Conservation (phyloP, 2,797 vertebrate genomes). For the Pelobates cultripes region DNA sequence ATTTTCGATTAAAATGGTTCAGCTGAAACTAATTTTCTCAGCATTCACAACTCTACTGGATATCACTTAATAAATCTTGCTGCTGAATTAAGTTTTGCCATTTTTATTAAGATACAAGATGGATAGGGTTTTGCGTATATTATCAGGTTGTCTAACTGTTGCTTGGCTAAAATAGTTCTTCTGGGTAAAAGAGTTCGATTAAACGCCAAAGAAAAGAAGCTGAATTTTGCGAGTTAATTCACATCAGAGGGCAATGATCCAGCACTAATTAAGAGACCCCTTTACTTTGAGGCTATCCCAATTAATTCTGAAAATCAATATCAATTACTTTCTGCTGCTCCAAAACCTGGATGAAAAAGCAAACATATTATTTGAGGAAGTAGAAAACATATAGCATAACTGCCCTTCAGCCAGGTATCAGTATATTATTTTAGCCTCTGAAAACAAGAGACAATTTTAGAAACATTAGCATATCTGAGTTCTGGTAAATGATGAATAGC, state of each 20-base stretch:
- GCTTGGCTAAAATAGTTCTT: background rate
- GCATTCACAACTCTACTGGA: too few species aligned
- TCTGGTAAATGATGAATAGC: constrained; percentile 28
- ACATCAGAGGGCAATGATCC: constrained; percentile 41
- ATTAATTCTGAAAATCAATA: constrained; percentile 50
- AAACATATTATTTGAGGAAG: constrained; percentile 17
- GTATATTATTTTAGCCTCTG: constrained; percentile 23
- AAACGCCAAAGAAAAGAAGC: constrained; percentile 8
- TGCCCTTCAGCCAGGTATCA: constrained; percentile 5
- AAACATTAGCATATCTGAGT: constrained; percentile 5
- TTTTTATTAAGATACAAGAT: too few species aligned
- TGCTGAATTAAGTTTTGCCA: too few species aligned
- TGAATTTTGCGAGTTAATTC: constrained; percentile 35
- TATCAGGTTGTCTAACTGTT: background rate
- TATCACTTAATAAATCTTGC: too few species aligned
- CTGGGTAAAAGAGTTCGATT: constrained; percentile 7
- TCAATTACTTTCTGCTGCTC: constrained; percentile 45
- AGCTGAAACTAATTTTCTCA: too few species aligned
- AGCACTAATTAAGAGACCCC: constrained; percentile 34
- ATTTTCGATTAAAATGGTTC: too few species aligned
- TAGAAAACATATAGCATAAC: background rate
- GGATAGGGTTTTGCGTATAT: background rate
- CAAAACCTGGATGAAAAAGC: constrained; percentile 28
- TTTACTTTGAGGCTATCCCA: constrained; percentile 38
- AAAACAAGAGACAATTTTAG: constrained; percentile 15